Conservation (phyloP, 2,888 invertebrate species). For the Zeuzera pyrina region DNA sequence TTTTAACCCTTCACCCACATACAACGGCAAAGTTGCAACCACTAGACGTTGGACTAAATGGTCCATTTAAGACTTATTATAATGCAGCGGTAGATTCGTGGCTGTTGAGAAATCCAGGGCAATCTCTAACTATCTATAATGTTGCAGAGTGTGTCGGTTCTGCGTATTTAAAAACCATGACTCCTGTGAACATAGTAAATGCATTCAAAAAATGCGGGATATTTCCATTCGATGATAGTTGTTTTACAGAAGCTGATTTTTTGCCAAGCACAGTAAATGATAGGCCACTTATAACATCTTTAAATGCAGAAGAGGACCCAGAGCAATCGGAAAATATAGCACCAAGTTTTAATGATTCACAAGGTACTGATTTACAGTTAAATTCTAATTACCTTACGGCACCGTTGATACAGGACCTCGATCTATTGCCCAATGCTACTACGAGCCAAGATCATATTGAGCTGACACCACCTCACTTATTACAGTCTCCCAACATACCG, state of each 20-base stretch:
- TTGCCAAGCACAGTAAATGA: slow-evolving; percentile 16
- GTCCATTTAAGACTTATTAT: slow-evolving; percentile 32
- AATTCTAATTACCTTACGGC: too few relatives aligned
- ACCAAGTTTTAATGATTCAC: too few relatives aligned
- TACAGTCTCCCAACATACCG: too few relatives aligned
- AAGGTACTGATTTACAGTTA: too few relatives aligned
- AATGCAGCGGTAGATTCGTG: slow-evolving; percentile 24
- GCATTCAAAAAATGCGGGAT: slow-evolving; percentile 15
- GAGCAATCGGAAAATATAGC: too few relatives aligned
- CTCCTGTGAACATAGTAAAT: slow-evolving; percentile 30
- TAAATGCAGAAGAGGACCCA: too few relatives aligned
- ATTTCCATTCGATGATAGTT: slow-evolving; percentile 21
- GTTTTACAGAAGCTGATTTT: slow-evolving; percentile 25
- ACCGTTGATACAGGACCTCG: too few relatives aligned
- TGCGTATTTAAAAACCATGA: slow-evolving; percentile 19
- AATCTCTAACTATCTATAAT: slow-evolving; percentile 31
- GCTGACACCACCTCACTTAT: too few relatives aligned
- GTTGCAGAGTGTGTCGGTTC: slow-evolving; percentile 19
- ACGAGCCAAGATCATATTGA: too few relatives aligned
- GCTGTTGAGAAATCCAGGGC: slow-evolving; percentile 31
- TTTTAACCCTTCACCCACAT: slow-evolving; percentile 38
- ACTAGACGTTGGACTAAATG: slow-evolving; percentile 32
- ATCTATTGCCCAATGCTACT: too few relatives aligned
- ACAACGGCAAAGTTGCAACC: slow-evolving; percentile 39
- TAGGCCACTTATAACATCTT: too few relatives aligned